These are phyloP conservation scores for Jacana jacana DNA, from an alignment of 2,113 vertebrate species.

Conservation along the genomic window DNA sequence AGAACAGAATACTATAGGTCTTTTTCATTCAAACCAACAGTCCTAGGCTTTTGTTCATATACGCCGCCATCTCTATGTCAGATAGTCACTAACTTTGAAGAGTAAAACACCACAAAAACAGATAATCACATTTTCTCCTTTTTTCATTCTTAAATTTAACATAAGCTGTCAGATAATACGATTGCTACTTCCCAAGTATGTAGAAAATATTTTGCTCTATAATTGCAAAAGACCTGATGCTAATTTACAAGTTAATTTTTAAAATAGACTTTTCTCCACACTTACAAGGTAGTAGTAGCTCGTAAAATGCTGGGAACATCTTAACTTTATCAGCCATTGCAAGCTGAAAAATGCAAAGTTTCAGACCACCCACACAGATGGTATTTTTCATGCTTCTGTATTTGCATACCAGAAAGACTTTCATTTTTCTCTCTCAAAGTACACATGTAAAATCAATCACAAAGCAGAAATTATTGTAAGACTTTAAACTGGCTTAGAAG, in stretches of 20 bases:
- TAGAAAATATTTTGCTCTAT: neutral
- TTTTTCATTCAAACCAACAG: neutral
- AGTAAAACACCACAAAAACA: neutral
- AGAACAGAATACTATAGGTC: neutral
- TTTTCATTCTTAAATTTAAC: neutral
- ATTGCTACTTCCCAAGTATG: neutral
- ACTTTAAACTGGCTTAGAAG: neutral
- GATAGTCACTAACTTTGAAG: neutral
- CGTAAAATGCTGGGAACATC: neutral
- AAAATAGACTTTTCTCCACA: neutral
- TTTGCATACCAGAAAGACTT: slow-evolving; percentile 41
- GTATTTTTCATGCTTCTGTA: slow-evolving; percentile 32
- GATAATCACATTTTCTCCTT: neutral
- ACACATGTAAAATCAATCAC: slow-evolving; percentile 43
- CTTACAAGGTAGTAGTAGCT: neutral
- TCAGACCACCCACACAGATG: slow-evolving; percentile 21
- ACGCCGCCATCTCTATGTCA: neutral
- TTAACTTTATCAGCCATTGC: neutral
- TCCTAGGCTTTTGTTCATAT: neutral
- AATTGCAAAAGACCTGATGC: neutral
- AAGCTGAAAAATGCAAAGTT: neutral
- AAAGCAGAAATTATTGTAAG: neutral
- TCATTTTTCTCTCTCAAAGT: slow-evolving; percentile 16
- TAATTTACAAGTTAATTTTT: neutral
- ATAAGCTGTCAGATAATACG: neutral